Conservation (phyloP, 2,888 invertebrate genomes). For the Omphaloscelis lunosa region DNA sequence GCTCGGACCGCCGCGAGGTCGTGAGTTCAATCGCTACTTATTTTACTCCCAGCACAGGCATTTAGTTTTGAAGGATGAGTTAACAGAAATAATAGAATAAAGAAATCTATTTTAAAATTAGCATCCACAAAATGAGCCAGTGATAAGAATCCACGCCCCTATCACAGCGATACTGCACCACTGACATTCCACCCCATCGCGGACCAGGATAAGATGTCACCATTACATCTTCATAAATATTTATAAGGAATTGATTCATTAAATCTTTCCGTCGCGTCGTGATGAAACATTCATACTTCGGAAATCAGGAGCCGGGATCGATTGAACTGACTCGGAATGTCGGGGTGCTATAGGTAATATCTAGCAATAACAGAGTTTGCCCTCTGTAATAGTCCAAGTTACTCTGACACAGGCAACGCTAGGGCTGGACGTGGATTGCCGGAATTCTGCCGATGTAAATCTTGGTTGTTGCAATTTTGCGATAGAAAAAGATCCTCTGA, state of each 20-base stretch:
- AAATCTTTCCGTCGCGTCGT: conserved; percentile 36
- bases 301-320: conserved; percentile 37
- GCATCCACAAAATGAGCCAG: neutral
- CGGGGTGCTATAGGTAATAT: conserved; percentile 43
- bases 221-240: conserved; percentile 46
- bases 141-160: neutral
- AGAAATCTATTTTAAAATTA: neutral
- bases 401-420: conserved; percentile 36
- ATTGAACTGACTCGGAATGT: conserved; percentile 7
- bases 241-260: conserved; percentile 32
- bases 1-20: too few species aligned
- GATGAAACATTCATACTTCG: conserved; percentile 59
- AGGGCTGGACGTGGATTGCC: conserved; percentile 50
- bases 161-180: conserved; percentile 2
- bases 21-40: neutral
- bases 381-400: conserved; percentile 64
- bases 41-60: neutral
- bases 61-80: neutral
- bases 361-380: conserved; percentile 55
- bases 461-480: neutral
- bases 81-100: neutral
- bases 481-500: neutral
- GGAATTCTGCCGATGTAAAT: neutral
- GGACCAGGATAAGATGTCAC: conserved; percentile 18
- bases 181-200: neutral